A percentile compares a stretch with the other conserved stretches of the same genome.
phyloP scores from a whole-genome alignment of 1,140 invertebrate genomes.

The Portunus trituberculatus region DNA sequence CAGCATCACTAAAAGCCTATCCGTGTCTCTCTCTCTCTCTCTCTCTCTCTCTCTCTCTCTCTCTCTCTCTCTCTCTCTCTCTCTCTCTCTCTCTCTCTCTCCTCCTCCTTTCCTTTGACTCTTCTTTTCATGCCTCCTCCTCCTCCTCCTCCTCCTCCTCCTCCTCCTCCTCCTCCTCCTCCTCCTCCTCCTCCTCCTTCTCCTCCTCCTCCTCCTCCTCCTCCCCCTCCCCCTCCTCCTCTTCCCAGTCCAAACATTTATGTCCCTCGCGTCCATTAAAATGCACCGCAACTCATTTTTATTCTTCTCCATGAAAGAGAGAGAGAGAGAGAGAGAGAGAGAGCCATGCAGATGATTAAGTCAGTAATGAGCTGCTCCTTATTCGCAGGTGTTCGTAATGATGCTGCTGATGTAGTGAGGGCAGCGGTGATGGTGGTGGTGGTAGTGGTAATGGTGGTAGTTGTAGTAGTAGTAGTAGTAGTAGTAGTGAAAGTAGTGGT shows the following conservation, averaged over 20 bases:
- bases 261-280: neutral
- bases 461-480: neutral
- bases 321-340: no score
- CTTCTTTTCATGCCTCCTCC: neutral
- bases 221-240: neutral
- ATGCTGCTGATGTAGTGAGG: neutral
- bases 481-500: no score
- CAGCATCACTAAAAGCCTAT: no score
- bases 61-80: neutral
- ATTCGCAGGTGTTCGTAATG: neutral
- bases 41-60: neutral
- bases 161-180: neutral
- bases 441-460: conserved; percentile 9
- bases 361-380: neutral
- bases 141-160: neutral
- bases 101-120: neutral
- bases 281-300: neutral
- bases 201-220: neutral
- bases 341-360: neutral
- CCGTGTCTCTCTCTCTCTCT: neutral
- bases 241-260: neutral
- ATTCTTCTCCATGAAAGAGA: no score
- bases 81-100: conserved; percentile 13
- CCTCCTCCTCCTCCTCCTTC: neutral
- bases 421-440: neutral